phyloP scores from a whole-genome alignment of 2,113 vertebrate species.

The Siniperca knerii region DNA sequence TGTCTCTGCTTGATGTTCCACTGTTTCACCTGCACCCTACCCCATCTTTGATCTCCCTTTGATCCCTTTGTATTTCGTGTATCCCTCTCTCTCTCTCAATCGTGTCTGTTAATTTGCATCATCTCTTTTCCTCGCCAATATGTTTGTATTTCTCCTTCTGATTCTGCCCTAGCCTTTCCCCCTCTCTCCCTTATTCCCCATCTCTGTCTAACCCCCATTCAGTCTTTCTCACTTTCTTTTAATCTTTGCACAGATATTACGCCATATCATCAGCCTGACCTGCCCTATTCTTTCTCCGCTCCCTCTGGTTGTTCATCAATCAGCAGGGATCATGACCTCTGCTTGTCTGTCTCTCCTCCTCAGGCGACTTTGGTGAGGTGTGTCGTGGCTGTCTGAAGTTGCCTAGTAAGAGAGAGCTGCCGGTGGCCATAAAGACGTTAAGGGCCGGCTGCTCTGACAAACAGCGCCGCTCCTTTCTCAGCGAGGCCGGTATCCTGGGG shows the following conservation, averaged over 20 bases:
- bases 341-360: slow-evolving; percentile 28
- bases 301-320: neutral
- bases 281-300: neutral
- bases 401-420: slow-evolving; percentile 92
- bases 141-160: slow-evolving; percentile 30
- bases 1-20: slow-evolving; percentile 2
- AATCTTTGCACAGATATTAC: slow-evolving; percentile 16
- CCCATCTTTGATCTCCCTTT: slow-evolving; percentile 64
- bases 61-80: slow-evolving; percentile 55
- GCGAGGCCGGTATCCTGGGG: slow-evolving; percentile 92
- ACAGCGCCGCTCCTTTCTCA: slow-evolving; percentile 90
- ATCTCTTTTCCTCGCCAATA: slow-evolving; percentile 18
- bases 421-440: slow-evolving; percentile 91
- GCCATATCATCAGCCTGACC: neutral
- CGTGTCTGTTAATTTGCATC: slow-evolving; percentile 57
- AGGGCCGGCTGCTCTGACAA: slow-evolving; percentile 90
- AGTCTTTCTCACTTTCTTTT: slow-evolving; percentile 1
- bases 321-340: slow-evolving; percentile 14
- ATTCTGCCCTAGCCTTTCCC: neutral
- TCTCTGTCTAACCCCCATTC: neutral
- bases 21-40: slow-evolving; percentile 23
- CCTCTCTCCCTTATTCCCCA: no score
- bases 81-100: slow-evolving; percentile 21
- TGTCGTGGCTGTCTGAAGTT: slow-evolving; percentile 93
- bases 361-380: slow-evolving; percentile 94